A percentile compares a stretch with the other conserved stretches of the same genome.
Conservation (phyloP, 2,797 vertebrate genomes). For the Morus bassanus region DNA sequence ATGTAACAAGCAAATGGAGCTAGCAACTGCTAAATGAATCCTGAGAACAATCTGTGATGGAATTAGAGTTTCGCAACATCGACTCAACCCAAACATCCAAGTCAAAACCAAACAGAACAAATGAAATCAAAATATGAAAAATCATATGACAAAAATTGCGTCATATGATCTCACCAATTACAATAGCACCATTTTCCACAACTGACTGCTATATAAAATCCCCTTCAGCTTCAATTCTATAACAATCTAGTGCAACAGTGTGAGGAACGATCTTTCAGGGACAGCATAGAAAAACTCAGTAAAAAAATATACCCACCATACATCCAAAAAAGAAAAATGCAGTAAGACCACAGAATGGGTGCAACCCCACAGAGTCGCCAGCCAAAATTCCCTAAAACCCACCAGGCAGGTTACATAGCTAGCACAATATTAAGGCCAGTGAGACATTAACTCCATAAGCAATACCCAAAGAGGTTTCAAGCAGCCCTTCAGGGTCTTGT, state of each 20-base stretch:
- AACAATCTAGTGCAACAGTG: not conserved
- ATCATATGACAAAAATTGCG: not conserved
- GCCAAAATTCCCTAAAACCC: not conserved
- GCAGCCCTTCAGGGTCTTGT: not conserved
- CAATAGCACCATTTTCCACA: not conserved
- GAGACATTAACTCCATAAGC: not conserved
- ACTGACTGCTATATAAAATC: not conserved
- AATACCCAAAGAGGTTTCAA: not conserved
- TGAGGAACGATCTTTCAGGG: not conserved
- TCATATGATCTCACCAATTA: not conserved
- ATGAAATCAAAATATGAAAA: not conserved
- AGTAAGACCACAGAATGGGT: not conserved
- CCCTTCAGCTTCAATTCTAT: not conserved
- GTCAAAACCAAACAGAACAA: not conserved
- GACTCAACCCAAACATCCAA: not conserved
- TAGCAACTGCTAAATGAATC: not conserved
- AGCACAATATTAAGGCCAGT: not conserved
- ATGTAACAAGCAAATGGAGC: not conserved
- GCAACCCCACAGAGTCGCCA: not conserved
- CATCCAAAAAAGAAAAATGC: not conserved
- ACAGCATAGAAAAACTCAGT: not conserved
- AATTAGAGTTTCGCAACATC: not conserved
- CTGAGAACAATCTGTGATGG: not conserved
- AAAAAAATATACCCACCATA: not conserved
- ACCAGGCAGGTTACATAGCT: not conserved